Evolutionary conservation across 37 sponge, comb jelly and placozoan species (phyloP).

Genomic region (Trichoplax adhaerens): DNA sequence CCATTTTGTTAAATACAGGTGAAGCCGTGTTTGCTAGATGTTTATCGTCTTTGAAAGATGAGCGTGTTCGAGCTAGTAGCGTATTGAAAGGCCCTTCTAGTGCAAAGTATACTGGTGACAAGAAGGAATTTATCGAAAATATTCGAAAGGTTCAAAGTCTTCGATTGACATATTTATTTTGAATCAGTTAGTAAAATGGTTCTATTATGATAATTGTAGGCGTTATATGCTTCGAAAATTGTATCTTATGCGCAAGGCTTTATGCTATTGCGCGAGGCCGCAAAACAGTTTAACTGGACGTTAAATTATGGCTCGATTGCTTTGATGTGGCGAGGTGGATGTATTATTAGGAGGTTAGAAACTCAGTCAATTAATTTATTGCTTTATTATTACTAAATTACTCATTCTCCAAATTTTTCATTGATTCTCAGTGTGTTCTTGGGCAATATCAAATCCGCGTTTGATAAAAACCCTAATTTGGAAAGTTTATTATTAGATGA

Average conservation of each 20-base stretch:
- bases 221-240: conserved; percentile 95
- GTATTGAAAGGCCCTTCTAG: conserved; percentile 40
- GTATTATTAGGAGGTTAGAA: conserved; percentile 78
- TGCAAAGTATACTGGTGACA: conserved; percentile 39
- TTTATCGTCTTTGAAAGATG: conserved; percentile 47
- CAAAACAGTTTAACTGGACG: conserved; percentile 65
- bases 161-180: not conserved
- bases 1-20: conserved; percentile 21
- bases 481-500: conserved; percentile 74
- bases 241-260: conserved; percentile 96
- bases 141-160: conserved; percentile 35
- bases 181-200: not conserved
- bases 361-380: not conserved
- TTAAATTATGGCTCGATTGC: conserved; percentile 95
- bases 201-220: conserved; percentile 15
- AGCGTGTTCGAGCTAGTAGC: conserved; percentile 65
- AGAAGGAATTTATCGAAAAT: conserved; percentile 49
- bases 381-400: not conserved
- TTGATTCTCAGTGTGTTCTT: conserved; percentile 54
- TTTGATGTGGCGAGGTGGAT: conserved; percentile 97
- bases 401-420: not conserved
- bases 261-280: conserved; percentile 87
- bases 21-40: conserved; percentile 91
- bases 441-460: conserved; percentile 93
- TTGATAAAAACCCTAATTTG: conserved; percentile 73